Base-by-base conservation (phyloP, 2,113 vertebrate genomes). In the Rhombomys opimus region DNA sequence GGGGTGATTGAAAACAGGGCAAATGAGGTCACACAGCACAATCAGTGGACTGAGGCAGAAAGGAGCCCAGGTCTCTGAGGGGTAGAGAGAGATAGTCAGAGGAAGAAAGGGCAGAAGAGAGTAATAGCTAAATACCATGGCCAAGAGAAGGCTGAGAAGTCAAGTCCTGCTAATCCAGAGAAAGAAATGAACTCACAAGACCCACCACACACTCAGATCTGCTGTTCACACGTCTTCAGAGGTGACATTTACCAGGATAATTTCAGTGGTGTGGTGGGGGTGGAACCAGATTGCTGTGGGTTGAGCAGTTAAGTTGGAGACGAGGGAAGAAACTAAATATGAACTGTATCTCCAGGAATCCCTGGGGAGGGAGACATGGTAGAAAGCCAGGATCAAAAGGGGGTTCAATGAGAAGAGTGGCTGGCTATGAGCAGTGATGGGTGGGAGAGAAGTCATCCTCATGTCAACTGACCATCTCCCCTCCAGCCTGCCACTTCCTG, bases 181-280 rank as follows among this genome's bases (percentile, higher is more conserved):
- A 11, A 72, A n/a, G 87, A 80, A 0, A 59, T 73, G 68, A 46
- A n/a, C 22, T 87, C 68, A 5, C 46, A 11, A 72, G 77, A 27
- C 41, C 75, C 67, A 3, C 1, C 1, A 1, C 20, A 32, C 1
- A 41, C 72, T 1, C 11, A 35, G 61, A 38, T 7, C 35, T 35
- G 75, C 61, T 22, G 32, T 15, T 35, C 27, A 2, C 46, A 0
- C 5, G 46, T 73, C 95, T 82, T 72, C 1, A 22, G 65, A 50
- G 94, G 95, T 72, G 96, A 95, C 86, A 76, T 90, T 87, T 38
- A 77, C 93, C 32, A 2, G 72, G 87, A 63, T 41, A 75, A 70
- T 80, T 72, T 89, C 89, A 52, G 89, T 68, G 80, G 84, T 1
- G 67, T 15, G 22, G 52, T 78, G 78, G 46, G 77, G 85, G 93